Base-by-base conservation (phyloP, 2,797 vertebrate species). In the Lerista edwardsae region DNA sequence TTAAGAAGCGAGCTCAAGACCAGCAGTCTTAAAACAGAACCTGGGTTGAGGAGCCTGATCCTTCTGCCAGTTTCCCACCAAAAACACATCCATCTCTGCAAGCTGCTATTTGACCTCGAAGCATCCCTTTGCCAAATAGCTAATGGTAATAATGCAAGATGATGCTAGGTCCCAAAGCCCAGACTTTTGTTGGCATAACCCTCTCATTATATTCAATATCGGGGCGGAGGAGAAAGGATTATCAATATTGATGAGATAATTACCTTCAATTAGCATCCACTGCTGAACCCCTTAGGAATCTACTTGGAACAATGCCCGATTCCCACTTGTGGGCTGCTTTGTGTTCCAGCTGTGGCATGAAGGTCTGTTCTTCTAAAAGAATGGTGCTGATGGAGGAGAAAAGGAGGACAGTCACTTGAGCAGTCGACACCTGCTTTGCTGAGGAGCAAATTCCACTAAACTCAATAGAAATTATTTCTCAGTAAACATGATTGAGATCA, bases 241-340 rank as follows among this genome's bases (percentile, higher is more conserved):
- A 47, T 78, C 27, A 64, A 51, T 78, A 79, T 72, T 34, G 31
- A 51, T 34, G 55, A 78, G 57, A 31, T 44, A 51, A 79, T 79
- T 84, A 73, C 3, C 27, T 79, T 79, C 68, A 73, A 79, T 65
- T 84, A 73, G 83, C 41, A 36, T 21, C 31, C 25, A 29, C 25
- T 79, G 55, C 39, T 62, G 83, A 44, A 62, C n/a, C 34, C 23
- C 67, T 41, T 19, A 82, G 65, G 57, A 84, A 79, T 29, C 75
- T 23, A 17, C 67, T 84, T 62, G 59, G 83, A 69, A 72, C 14
- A 39, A 79, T 14, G 75, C 57, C 55, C 39, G 17, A 4, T 84
- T 72, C 68, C 39, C n/a, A 71, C 68, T 61, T 72, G 39, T 31
- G 55, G 67, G 39, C 21, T 47, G 74, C 10, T 69, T 21, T 34